These are phyloP conservation scores for Chauna torquata DNA, from an alignment of 2,113 vertebrate species.

Conservation along the genomic window DNA sequence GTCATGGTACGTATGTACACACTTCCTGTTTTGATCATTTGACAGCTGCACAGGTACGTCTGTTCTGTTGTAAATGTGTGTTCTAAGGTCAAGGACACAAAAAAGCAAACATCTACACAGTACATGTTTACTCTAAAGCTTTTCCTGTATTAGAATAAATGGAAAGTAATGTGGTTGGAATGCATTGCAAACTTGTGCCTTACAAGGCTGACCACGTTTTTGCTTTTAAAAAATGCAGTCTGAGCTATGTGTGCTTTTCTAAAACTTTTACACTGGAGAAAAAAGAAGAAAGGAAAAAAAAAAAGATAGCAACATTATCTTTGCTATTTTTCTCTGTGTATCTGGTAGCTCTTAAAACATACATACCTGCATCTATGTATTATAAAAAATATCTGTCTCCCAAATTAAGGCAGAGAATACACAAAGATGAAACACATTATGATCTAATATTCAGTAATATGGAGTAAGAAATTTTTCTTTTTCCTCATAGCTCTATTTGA, in stretches of 20 bases:
- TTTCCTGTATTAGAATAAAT: background rate
- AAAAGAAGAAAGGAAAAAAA: background rate
- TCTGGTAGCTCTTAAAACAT: background rate
- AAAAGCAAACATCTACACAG: rapidly evolving
- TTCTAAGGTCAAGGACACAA: background rate
- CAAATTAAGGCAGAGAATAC: background rate
- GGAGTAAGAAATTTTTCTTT: background rate
- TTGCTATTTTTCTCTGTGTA: background rate
- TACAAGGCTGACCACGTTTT: background rate
- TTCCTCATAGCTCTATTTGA: background rate
- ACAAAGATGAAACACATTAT: background rate
- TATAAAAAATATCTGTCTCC: background rate
- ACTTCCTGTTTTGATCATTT: background rate
- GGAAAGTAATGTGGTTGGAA: background rate
- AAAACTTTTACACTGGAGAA: background rate
- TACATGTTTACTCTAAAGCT: background rate
- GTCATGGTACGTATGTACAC: rapidly evolving
- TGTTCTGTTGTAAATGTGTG: background rate
- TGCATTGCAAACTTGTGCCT: background rate
- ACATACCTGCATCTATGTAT: background rate
- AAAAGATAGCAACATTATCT: background rate
- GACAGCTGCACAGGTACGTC: background rate
- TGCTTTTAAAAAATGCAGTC: background rate
- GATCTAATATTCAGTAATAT: background rate
- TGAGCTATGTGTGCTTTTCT: background rate